Conservation (phyloP, 2,888 invertebrate species). For the Dorcus hopei region DNA sequence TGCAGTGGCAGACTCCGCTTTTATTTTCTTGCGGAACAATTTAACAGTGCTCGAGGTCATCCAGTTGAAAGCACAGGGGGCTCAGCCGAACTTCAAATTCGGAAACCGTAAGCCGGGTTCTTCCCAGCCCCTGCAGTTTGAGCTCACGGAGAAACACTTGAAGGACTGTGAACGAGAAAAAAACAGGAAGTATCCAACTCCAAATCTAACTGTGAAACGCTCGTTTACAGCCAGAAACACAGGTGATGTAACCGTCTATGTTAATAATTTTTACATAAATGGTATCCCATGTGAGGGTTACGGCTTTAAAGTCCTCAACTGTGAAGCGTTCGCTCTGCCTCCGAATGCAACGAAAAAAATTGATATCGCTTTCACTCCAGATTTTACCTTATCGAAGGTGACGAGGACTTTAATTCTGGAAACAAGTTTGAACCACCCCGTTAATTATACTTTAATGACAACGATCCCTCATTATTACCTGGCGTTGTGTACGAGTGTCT, state of each 20-base stretch:
- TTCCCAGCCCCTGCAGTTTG: constrained; percentile 72
- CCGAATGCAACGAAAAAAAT: constrained; percentile 74
- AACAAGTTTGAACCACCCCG: constrained; percentile 59
- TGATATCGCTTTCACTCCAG: constrained; percentile 85
- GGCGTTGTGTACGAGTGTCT: constrained; percentile 63
- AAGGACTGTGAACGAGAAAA: constrained; percentile 53
- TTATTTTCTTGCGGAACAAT: constrained; percentile 77
- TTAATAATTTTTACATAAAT: constrained; percentile 66
- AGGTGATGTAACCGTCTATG: constrained; percentile 82
- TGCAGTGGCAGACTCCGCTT: constrained; percentile 50
- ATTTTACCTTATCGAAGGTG: constrained; percentile 76
- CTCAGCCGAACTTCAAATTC: constrained; percentile 81
- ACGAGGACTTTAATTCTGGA: constrained; percentile 60
- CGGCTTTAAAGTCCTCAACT: constrained; percentile 72
- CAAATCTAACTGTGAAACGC: constrained; percentile 72
- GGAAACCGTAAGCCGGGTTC: constrained; percentile 83
- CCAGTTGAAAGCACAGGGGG: constrained; percentile 79
- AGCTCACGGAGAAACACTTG: constrained; percentile 62
- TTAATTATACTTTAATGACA: constrained; percentile 70
- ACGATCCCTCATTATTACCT: constrained; percentile 61
- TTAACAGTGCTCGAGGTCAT: constrained; percentile 87
- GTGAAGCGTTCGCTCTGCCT: constrained; percentile 65
- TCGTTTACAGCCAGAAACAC: constrained; percentile 84
- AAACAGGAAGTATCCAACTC: constrained; percentile 48
- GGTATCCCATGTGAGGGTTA: constrained; percentile 71